phyloP scores from a whole-genome alignment of 2,888 invertebrate genomes.

The Rhabditoides inermis region DNA sequence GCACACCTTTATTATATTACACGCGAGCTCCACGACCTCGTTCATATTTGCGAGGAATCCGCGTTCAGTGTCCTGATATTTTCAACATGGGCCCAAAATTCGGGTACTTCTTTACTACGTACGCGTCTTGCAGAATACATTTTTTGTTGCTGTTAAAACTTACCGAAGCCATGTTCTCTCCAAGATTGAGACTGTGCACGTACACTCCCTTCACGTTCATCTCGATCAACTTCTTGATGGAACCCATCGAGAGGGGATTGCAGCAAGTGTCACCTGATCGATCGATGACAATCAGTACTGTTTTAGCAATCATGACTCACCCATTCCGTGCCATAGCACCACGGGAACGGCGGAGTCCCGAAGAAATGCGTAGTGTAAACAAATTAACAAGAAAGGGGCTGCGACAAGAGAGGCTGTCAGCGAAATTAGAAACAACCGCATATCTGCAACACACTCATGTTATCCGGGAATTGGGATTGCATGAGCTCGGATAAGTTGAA shows the following conservation, averaged over 20 bases:
- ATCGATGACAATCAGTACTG: too few species aligned
- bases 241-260: conserved; percentile 75
- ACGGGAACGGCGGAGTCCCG: conserved; percentile 66
- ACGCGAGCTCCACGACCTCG: conserved; percentile 63
- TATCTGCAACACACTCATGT: too few species aligned
- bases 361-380: too few species aligned
- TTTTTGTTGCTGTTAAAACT: background rate
- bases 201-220: conserved; percentile 69
- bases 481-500: too few species aligned
- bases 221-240: conserved; percentile 69
- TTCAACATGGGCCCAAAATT: too few species aligned
- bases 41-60: conserved; percentile 58
- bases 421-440: too few species aligned
- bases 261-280: conserved; percentile 83
- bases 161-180: conserved; percentile 57
- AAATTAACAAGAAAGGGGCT: too few species aligned
- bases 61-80: conserved; percentile 55
- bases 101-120: background rate
- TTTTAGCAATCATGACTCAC: too few species aligned
- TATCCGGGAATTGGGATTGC: too few species aligned
- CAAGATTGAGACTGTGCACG: conserved; percentile 76
- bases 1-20: conserved; percentile 56
- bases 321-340: conserved; percentile 92
- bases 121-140: too few species aligned
- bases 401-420: too few species aligned